Conservation (phyloP, 1,140 invertebrate genomes). For the Drosophila paulistorum region DNA sequence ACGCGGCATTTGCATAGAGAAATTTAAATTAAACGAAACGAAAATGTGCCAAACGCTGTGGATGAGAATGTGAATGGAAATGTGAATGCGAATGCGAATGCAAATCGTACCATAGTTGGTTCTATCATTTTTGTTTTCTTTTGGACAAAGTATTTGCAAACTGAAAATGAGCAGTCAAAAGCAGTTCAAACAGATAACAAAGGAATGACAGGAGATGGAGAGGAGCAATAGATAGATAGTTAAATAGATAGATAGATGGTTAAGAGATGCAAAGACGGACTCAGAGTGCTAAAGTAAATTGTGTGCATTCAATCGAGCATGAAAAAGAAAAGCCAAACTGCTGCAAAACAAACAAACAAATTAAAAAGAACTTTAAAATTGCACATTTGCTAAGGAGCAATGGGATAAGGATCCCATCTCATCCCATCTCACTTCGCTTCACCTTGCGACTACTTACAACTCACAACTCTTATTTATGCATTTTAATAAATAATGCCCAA, state of each 20-base stretch:
- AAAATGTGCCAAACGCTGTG: slow-evolving; percentile 73
- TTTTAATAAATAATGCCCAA: slow-evolving; percentile 59
- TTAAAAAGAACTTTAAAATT: slow-evolving; percentile 52
- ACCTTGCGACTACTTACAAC: neutral
- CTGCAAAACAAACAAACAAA: slow-evolving; percentile 23
- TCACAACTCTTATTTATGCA: slow-evolving; percentile 15
- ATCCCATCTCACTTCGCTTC: neutral
- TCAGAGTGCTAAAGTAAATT: slow-evolving; percentile 60
- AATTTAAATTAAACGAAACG: too few species aligned
- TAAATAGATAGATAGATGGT: neutral
- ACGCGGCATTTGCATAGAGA: too few species aligned
- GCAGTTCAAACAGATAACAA: slow-evolving; percentile 58
- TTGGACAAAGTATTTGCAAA: slow-evolving; percentile 59
- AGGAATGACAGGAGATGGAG: slow-evolving; percentile 14
- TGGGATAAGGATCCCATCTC: neutral
- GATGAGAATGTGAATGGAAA: too few species aligned
- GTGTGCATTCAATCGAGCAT: slow-evolving; percentile 67
- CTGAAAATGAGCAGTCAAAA: slow-evolving; percentile 66
- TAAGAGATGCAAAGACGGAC: neutral
- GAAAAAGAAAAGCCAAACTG: too few species aligned
- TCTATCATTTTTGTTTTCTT: slow-evolving; percentile 42
- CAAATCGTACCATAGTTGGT: too few species aligned
- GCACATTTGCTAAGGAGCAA: slow-evolving; percentile 24
- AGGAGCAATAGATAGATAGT: neutral
- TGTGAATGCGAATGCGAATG: too few species aligned